phyloP scores from a whole-genome alignment of 92 coral and sea anemone genomes.

The Blastomussa wellsi region DNA sequence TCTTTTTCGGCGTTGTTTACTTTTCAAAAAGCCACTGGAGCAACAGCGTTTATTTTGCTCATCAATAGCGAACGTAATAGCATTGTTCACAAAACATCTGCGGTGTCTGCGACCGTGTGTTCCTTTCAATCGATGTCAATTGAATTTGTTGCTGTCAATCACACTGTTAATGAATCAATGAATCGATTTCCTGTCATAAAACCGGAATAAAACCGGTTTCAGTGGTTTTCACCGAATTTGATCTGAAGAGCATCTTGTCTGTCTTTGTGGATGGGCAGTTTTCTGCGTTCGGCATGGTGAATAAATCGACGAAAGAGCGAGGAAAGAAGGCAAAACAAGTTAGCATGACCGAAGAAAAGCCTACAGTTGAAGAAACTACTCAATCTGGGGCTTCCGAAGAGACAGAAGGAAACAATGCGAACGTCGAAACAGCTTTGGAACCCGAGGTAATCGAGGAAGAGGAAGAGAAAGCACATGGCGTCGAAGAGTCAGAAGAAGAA shows the following conservation, averaged over 20 bases:
- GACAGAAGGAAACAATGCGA: background rate
- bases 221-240: conserved; percentile 30
- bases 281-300: conserved; percentile 11
- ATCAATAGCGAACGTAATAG: background rate
- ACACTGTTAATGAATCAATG: background rate
- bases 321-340: background rate
- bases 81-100: conserved; percentile 15
- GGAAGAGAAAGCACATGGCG: conserved; percentile 34
- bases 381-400: background rate
- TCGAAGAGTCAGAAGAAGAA: conserved; percentile 31
- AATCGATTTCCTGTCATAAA: conserved; percentile 8
- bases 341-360: background rate
- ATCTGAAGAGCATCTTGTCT: background rate
- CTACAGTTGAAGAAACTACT: conserved; percentile 13
- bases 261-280: background rate
- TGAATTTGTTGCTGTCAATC: conserved; percentile 8
- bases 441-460: conserved; percentile 38
- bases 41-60: background rate
- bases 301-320: conserved; percentile 16
- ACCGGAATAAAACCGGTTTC: conserved; percentile 27
- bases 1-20: background rate
- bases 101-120: background rate
- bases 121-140: background rate
- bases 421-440: conserved; percentile 6
- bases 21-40: background rate